Evolutionary conservation across 2,888 invertebrate species (phyloP), one percentile per base, ranked within the genome.

Genomic region (Drosophila mercatorum): DNA sequence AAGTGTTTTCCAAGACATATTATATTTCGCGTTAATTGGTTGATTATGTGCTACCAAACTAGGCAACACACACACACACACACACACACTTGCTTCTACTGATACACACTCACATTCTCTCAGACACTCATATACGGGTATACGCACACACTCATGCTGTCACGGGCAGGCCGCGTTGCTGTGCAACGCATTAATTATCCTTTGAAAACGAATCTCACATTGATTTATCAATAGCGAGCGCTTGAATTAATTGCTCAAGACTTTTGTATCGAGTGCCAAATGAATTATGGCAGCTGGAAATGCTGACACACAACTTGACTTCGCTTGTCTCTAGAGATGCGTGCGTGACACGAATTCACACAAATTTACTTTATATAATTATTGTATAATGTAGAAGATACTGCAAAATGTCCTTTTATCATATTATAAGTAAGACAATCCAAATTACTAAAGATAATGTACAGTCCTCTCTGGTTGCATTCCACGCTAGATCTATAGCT

Each of bases 201-300:
- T 77, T 86, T 85, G 78, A 72, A 78, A 72, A 46, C 43, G 70
- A 64, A 55, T 79, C 64, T 63, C 70, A 56, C 81, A 88, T 88
- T 88, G 84, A 84, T 84, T 88, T 88, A 86, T 86, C 75, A 80
- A 74, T 72, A 78, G 46, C 64, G 56, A 44, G 55, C 78, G 72
- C 81, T 75, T 72, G 84, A 89, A 87, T 87, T 84, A 89, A 83
- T 87, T 81, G 87, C 81, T 84, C 66, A 55, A 66, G 74, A 88
- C 80, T 84, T 81, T 81, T 81, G 77, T 83, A 81, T 83, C 82
- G 82, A 84, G 64, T 72, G 77, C 51, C 67, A 80, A 71, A 78
- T 72, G 75, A 82, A 68, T 82, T 81, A 84, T 83, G 82, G 72
- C 80, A 68, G 57, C 34, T 59, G 51, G 68, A 62, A 55, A 46